phyloP scores from a whole-genome alignment of 2,888 invertebrate genomes.

The Penaeus monodon region DNA sequence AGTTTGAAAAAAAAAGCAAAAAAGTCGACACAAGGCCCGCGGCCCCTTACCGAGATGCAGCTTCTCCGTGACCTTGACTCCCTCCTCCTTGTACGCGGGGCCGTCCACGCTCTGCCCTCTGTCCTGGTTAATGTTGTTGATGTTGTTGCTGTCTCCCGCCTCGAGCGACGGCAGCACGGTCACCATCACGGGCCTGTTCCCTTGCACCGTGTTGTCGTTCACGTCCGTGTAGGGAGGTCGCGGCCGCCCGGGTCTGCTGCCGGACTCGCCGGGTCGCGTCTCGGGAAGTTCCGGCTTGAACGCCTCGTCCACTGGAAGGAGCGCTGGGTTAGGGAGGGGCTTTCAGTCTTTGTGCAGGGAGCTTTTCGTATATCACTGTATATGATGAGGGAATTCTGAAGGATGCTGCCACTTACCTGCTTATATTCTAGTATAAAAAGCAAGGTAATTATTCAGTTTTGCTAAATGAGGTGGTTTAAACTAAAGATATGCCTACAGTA shows the following conservation, averaged over 20 bases:
- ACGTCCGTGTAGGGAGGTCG: constrained; percentile 45
- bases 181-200: constrained; percentile 30
- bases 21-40: too few relatives aligned
- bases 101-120: constrained; percentile 46
- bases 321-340: neutral
- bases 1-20: too few relatives aligned
- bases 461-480: too few relatives aligned
- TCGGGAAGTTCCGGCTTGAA: constrained; percentile 31
- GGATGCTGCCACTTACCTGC: too few relatives aligned
- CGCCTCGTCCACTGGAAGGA: constrained; percentile 27
- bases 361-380: too few relatives aligned
- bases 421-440: too few relatives aligned
- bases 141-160: constrained; percentile 42
- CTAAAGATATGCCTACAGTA: too few relatives aligned
- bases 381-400: too few relatives aligned
- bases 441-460: too few relatives aligned
- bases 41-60: constrained; percentile 48
- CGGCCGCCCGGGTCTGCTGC: constrained; percentile 13
- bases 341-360: too few relatives aligned
- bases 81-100: constrained; percentile 38
- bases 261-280: constrained; percentile 11
- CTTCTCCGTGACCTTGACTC: constrained; percentile 38
- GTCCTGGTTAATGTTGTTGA: constrained; percentile 52
- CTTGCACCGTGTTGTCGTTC: constrained; percentile 42
- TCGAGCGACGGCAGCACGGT: constrained; percentile 46